Percentiles rank a stretch among this genome's conserved stretches.
These are phyloP conservation scores for Linepithema humile DNA, from an alignment of 1,140 invertebrate genomes.

Conservation along the genomic window DNA sequence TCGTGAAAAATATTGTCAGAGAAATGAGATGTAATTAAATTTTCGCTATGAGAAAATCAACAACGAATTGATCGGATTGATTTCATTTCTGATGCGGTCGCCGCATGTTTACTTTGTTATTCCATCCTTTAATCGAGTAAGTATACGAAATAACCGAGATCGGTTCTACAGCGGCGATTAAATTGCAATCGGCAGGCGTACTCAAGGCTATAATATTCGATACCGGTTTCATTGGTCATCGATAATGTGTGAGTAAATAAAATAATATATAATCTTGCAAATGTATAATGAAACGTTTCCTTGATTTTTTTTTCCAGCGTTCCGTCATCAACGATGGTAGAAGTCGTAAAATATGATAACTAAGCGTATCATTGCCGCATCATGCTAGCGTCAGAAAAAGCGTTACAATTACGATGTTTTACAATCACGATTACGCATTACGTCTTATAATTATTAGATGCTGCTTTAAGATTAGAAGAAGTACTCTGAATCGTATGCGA, in stretches of 20 bases:
- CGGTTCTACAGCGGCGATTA: background rate
- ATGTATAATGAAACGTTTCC: background rate
- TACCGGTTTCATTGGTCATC: background rate
- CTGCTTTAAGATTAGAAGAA: background rate
- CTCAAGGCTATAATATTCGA: background rate
- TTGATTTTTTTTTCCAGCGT: background rate
- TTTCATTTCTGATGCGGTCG: background rate
- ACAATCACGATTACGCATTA: background rate
- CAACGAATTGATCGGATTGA: background rate
- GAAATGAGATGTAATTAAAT: background rate
- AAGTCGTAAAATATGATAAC: background rate
- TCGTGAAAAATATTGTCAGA: background rate
- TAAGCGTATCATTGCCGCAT: background rate
- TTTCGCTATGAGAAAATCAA: background rate
- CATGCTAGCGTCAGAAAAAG: no score
- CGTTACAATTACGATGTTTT: no score
- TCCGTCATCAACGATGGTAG: background rate
- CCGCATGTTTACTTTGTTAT: background rate
- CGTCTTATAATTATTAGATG: background rate
- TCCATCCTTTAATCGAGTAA: background rate
- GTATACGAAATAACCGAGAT: conserved; percentile 6
- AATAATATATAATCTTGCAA: background rate
- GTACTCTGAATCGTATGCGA: background rate
- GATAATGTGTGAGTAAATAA: background rate
- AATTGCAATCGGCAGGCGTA: background rate